Evolutionary conservation across 2,113 vertebrate species (phyloP).

Genomic region (Sebastes schlegelii): DNA sequence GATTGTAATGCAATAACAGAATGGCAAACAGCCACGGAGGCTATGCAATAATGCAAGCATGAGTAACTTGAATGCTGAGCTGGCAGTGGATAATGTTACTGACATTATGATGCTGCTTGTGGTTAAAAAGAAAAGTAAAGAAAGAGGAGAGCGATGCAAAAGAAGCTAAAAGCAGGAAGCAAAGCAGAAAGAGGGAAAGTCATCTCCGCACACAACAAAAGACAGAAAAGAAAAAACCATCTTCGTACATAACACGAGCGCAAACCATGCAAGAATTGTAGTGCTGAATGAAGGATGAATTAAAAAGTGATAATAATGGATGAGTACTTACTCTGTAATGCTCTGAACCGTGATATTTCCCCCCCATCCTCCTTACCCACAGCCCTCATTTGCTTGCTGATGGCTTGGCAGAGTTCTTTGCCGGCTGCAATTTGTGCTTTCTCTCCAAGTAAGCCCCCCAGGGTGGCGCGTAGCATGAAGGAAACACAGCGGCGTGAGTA

Average conservation of each 20-base stretch:
- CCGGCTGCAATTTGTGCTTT: constrained; percentile 99
- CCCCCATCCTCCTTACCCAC: constrained; percentile 93
- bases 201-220: constrained; percentile 24
- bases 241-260: constrained; percentile 34
- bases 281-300: constrained; percentile 36
- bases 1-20: constrained; percentile 44
- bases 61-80: constrained; percentile 20
- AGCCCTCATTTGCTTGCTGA: constrained; percentile 98
- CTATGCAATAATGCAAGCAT: constrained; percentile 39
- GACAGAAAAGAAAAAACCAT: constrained; percentile 8
- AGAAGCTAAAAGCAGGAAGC: constrained; percentile 28
- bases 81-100: constrained; percentile 32
- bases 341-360: constrained; percentile 86
- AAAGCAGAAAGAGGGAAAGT: constrained; percentile 32
- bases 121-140: constrained; percentile 33
- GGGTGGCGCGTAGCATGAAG: constrained; percentile 95
- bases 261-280: constrained; percentile 62
- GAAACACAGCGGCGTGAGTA: constrained; percentile 98
- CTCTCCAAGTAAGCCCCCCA: constrained; percentile 95
- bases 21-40: constrained; percentile 40
- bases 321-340: constrained; percentile 86
- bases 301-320: constrained; percentile 67
- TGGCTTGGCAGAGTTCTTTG: constrained; percentile 98
- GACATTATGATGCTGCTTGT: constrained; percentile 37
- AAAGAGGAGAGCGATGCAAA: constrained; percentile 19